Base-by-base conservation (phyloP, 2,797 vertebrate species). In the Gymnothorax javanicus region DNA sequence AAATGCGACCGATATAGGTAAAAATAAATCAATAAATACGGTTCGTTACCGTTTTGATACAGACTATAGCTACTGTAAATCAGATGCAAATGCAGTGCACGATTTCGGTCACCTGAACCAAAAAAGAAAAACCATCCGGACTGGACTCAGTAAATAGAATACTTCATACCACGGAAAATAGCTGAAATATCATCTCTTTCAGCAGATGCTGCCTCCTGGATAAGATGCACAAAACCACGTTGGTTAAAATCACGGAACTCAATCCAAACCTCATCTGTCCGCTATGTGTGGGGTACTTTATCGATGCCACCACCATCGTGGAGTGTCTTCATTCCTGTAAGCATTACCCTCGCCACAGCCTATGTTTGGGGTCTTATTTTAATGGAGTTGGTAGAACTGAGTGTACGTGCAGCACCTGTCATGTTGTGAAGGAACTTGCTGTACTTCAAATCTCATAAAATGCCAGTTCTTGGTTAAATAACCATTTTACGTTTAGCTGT, bases 251-350 rank as follows among this genome's bases (percentile, higher is more conserved):
- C 94, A 97, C 97, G 0, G 97, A 98, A 92, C 95, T 99, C 88
- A 99, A 98, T 90, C 96, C 97, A 2, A 97, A 98, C 92, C 96
- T 99, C 91, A 98, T 97, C 93, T 99, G 98, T 23, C 97, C 97
- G 57, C 94, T 99, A 89, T 99, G 97, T 15, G 97, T 97, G 11
- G 98, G 98, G 0, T 99, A 99, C 94, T 96, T 99, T 93, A 97
- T 99, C 1, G 98, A 99, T 67, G 98, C 98, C 50, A 97, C 98
- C 0, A 98, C 98, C 91, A 98, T 99, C 57, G 97, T 98, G 88
- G 98, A 98, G 94, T 99, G 98, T 73, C 94, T 99, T 93, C 98
- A 99, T 95, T 98, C 98, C 89, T 99, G 98, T 99, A 94, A 97
- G 97, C 95, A 50, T 83, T 81, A 17, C 57, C 33, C 84, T 86